Base-by-base conservation (phyloP, 53 echinoderm and acorn worm genomes). In the Luidia sarsii region DNA sequence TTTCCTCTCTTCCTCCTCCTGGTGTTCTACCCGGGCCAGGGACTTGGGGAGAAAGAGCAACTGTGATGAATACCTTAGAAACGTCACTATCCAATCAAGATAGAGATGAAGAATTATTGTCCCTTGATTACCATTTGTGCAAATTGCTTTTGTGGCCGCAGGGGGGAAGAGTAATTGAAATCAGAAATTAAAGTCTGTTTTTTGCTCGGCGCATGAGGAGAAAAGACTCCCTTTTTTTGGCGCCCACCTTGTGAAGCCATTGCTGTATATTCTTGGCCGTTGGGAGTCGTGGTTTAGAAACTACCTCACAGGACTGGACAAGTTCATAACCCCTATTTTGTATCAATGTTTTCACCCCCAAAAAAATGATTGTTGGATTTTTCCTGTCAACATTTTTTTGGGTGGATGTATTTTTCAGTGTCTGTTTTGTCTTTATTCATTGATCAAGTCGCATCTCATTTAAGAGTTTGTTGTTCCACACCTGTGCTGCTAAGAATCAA, bases 101-200 rank as follows among this genome's bases (percentile, higher is more conserved):
- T 15, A 25, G 38, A 53, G 72, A 72, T 38, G 57, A 72, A 39
- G 72, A 56, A 72, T 56, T 56, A 72, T 72, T 72, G 54, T 72
- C 72, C 72, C 72, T 55, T 72, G 72, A 72, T 72, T 72, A 72
- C 72, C 7, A 54, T 72, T 72, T 54, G 56, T 72, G 72, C 72
- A 72, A 72, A 72, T 72, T 72, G 72, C 72, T 72, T 72, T 72
- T 72, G 54, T 55, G 72, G 55, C 72, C 39, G 55, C 72, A 72
- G 72, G 72, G 72, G 63, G 72, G 37, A 55, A 54, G 34, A 27
- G 54, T 72, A 54, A 72, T 72, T 72, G 72, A 72, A 72, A 72
- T 72, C 72, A 54, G 55, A 72, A 72, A 72, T 72, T 72, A 54
- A 72, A 72, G 55, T 72, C 36, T 39, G 63, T 63, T 63, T 72